Evolutionary conservation across 1,140 invertebrate species (phyloP), one percentile per base, ranked within the genome.

Genomic region (Halesus radiatus): DNA sequence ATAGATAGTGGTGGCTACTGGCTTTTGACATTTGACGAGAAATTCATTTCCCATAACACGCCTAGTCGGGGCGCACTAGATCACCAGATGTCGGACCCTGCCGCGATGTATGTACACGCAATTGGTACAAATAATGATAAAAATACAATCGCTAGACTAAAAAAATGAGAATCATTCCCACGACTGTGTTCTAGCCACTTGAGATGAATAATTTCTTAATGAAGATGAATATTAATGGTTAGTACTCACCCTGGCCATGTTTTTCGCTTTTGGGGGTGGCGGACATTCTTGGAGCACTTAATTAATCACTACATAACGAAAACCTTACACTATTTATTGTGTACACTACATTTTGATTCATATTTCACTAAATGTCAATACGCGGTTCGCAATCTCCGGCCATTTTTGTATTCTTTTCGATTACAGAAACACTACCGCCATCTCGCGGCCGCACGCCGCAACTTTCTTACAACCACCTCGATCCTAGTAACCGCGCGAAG

Each of bases 311-410:
- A 77, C 75, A 77, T 77, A 50, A 77, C 60, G 58, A 64, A 77
- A 52, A 66, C 16, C 37, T 77, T 64, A 52, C 75, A 77, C 75
- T 77, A 64, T 76, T 77, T 66, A 64, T 66, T 50, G 75, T 66
- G 29, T 52, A 66, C 58, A 52, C 58, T 64, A 64, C 60, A 77
- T 77, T 66, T 77, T 66, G 58, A 66, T 77, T 77, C 75, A 77
- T 77, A 66, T 77, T 77, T 77, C 60, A 64, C 20, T 64, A 74
- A 74, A 64, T 77, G 75, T 77, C 75, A 77, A 77, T 77, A 77
- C 75, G 60, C 75, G 58, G 75, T 50, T 45, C 75, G 29, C 75
- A 52, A 66, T 64, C 75, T 77, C 58, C 75, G 58, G 75, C 75
- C 75, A 77, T 77, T 77, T 77, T 77, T 66, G 45, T 77, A 77